Evolutionary conservation across 2,113 vertebrate species (phyloP).

Genomic region (Crotalus horridus): DNA sequence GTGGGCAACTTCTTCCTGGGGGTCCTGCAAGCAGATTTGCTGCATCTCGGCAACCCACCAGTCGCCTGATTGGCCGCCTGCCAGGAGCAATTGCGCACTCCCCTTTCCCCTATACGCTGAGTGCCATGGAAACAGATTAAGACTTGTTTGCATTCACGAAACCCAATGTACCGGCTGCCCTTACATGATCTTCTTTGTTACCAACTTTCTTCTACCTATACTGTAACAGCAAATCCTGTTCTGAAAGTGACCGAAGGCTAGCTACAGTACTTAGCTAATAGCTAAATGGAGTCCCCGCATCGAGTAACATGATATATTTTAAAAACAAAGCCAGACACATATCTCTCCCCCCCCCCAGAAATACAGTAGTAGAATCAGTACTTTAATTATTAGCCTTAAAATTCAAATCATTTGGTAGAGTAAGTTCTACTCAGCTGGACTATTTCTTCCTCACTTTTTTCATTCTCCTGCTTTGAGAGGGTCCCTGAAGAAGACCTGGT

Average conservation of each 20-base stretch:
- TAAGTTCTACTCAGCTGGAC: background rate
- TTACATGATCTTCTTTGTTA: background rate
- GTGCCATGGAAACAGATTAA: background rate
- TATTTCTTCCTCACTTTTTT: background rate
- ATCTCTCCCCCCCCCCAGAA: background rate
- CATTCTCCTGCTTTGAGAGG: background rate
- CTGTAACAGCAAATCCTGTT: background rate
- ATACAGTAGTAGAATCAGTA: background rate
- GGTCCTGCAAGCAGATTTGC: background rate
- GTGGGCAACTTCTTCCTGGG: background rate
- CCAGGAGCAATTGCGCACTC: background rate
- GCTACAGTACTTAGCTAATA: no score
- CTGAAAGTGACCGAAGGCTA: background rate
- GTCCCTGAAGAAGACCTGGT: background rate
- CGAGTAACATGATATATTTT: background rate
- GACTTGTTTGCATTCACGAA: background rate
- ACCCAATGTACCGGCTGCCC: background rate
- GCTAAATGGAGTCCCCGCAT: background rate
- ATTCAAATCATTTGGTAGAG: background rate
- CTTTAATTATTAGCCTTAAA: background rate
- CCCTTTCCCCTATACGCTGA: background rate
- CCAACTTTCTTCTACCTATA: background rate
- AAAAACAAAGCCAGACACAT: background rate
- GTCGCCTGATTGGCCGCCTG: background rate
- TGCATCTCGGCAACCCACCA: background rate